phyloP scores from a whole-genome alignment of 2,113 vertebrate genomes.

The Rhizomys pruinosus region DNA sequence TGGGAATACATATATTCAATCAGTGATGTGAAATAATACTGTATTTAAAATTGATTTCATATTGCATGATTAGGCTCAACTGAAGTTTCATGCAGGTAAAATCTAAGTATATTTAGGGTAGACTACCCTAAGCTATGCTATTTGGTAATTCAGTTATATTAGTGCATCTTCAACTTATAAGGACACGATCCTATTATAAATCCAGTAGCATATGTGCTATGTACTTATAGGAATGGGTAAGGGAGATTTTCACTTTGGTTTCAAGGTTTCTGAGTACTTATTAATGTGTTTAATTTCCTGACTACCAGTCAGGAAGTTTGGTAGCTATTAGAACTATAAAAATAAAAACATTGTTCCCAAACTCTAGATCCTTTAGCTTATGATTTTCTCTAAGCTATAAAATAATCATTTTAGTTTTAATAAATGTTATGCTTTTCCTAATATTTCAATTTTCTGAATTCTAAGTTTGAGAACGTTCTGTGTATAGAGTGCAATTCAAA shows the following conservation, averaged over 20 bases:
- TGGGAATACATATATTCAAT: no score
- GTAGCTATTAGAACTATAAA: background rate
- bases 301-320: background rate
- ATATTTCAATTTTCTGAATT: background rate
- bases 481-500: background rate
- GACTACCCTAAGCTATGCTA: background rate
- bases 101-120: background rate
- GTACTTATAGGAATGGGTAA: background rate
- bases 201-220: background rate
- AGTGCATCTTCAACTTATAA: background rate
- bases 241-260: background rate
- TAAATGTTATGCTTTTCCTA: background rate
- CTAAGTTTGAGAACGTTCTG: background rate
- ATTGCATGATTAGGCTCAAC: background rate
- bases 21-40: no score
- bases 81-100: background rate
- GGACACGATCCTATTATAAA: background rate
- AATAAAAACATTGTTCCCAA: background rate
- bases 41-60: background rate
- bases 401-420: background rate
- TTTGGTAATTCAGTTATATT: background rate
- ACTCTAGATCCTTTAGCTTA: background rate
- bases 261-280: background rate
- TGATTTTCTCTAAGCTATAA: no score
- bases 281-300: background rate